Percentiles rank a stretch among this genome's conserved stretches.
phyloP scores from a whole-genome alignment of 2,888 invertebrate species.

The Onthophagus sagittarius region DNA sequence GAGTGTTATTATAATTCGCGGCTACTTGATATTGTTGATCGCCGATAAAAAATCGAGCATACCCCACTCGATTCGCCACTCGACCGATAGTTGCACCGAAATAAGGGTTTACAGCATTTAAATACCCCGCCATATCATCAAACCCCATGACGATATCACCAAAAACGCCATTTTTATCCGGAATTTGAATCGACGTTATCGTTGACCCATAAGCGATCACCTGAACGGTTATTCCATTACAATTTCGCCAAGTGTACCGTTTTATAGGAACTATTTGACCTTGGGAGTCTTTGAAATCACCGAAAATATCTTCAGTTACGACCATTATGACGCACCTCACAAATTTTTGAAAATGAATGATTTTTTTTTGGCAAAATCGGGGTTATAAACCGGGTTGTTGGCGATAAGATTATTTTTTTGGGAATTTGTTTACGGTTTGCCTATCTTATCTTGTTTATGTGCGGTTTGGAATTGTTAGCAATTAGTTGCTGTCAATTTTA shows the following conservation, averaged over 20 bases:
- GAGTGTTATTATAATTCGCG: slow-evolving; percentile 64
- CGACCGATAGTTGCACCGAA: slow-evolving; percentile 87
- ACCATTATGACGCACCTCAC: too few species aligned
- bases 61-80: slow-evolving; percentile 76
- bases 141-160: slow-evolving; percentile 82
- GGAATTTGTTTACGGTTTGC: too few species aligned
- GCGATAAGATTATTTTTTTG: too few species aligned
- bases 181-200: slow-evolving; percentile 73
- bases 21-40: slow-evolving; percentile 67
- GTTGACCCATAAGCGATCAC: slow-evolving; percentile 84
- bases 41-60: slow-evolving; percentile 66
- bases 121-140: slow-evolving; percentile 74
- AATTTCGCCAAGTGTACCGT: slow-evolving; percentile 66
- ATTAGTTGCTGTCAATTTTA: too few species aligned
- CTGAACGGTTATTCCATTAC: slow-evolving; percentile 61
- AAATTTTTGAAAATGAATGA: too few species aligned
- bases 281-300: slow-evolving; percentile 37
- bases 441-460: too few species aligned
- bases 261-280: slow-evolving; percentile 50
- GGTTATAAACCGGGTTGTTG: too few species aligned
- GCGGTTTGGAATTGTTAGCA: too few species aligned
- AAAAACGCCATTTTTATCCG: slow-evolving; percentile 67
- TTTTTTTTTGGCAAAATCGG: too few species aligned
- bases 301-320: slow-evolving; percentile 41
- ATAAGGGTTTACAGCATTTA: slow-evolving; percentile 67